phyloP scores from a whole-genome alignment of 2,113 vertebrate species.

The Cyanoliseus patagonus region DNA sequence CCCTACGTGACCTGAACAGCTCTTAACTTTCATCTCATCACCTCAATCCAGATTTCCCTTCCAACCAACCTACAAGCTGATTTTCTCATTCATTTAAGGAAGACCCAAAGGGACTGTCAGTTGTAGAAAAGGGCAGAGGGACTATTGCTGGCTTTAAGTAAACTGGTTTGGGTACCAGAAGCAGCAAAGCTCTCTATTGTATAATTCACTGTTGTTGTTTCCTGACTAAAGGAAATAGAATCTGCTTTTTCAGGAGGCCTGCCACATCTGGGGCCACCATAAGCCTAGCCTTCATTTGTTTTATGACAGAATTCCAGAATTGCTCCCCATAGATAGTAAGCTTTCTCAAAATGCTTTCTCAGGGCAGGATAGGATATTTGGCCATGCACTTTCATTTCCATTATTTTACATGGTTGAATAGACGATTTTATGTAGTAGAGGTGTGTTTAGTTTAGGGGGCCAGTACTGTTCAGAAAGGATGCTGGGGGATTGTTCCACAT shows the following conservation, averaged over 20 bases:
- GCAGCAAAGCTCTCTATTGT: background rate
- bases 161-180: background rate
- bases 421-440: background rate
- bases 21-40: fast-evolving
- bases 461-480: background rate
- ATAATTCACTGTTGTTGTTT: background rate
- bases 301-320: background rate
- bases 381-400: background rate
- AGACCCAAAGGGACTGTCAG: background rate
- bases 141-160: background rate
- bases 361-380: background rate
- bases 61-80: background rate
- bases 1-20: fast-evolving
- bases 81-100: background rate
- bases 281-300: background rate
- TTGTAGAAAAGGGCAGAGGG: background rate
- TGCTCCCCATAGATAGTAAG: background rate
- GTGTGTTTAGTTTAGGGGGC: background rate
- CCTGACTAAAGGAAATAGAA: background rate
- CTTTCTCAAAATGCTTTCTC: background rate
- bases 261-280: background rate
- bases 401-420: background rate
- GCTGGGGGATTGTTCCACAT: background rate
- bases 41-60: background rate
- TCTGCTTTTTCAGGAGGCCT: background rate